Conservation (phyloP, 2,113 vertebrate genomes). For the Macheiramphus alcinus region DNA sequence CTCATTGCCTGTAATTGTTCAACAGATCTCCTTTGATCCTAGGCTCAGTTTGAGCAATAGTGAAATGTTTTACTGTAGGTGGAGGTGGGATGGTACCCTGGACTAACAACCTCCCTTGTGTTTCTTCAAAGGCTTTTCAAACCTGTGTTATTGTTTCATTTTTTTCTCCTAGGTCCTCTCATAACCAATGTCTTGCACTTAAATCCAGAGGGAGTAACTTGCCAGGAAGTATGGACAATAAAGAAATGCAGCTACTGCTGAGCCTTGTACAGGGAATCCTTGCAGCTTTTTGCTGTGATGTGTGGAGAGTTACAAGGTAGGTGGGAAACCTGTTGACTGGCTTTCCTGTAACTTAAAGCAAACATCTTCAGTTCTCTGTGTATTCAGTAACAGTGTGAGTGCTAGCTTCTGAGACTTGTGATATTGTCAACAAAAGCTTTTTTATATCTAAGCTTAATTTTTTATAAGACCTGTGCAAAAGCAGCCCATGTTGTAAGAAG, state of each 20-base stretch:
- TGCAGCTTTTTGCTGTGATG: background rate
- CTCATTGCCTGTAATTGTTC: background rate
- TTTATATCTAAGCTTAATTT: background rate
- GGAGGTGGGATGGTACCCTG: background rate
- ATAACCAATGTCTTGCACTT: background rate
- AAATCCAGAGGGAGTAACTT: background rate
- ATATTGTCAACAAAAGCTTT: background rate
- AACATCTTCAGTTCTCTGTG: background rate
- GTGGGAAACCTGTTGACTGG: background rate
- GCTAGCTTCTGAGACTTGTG: background rate
- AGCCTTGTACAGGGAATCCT: background rate
- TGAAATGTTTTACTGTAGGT: background rate
- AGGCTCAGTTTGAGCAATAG: background rate
- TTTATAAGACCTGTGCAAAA: background rate
- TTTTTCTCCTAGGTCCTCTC: background rate
- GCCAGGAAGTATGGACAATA: background rate
- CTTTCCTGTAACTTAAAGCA: background rate
- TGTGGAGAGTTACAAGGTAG: background rate
- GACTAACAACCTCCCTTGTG: background rate
- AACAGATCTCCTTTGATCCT: background rate
- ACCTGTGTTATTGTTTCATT: background rate
- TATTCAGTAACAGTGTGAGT: background rate
- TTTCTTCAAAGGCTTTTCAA: background rate
- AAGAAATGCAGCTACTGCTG: background rate
- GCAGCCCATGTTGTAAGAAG: background rate